Base-by-base conservation (phyloP, 2,113 vertebrate genomes). In the Eleginops maclovinus region DNA sequence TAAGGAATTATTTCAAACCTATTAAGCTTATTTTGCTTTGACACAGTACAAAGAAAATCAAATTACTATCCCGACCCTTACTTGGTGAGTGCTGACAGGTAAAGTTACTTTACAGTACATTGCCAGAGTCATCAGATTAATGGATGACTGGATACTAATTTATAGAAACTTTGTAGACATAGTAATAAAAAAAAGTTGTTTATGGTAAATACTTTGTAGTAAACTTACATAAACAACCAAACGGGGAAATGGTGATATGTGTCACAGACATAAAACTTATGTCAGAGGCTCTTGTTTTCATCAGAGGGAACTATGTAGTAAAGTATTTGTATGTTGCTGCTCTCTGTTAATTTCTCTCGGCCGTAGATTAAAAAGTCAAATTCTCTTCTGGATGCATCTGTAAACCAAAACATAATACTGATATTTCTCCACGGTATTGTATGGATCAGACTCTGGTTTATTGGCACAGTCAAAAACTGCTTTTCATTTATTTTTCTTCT, bases 211-310 rank as follows among this genome's bases (percentile, higher is more conserved):
- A 11, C 4, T 59, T 78, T 63, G 17, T 72, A 50, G 2, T 9
- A 70, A 66, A 78, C 67, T 86, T 79, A 75, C 73, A 22, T 14
- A 73, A 74, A 24, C 26, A 58, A 19, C 15, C 47, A 58, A 62
- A 26, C 3, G 19, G 56, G 74, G 46, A 83, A 83, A 81, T 21
- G 47, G 63, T 75, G 76, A 73, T 75, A 71, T 81, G 86, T 70
- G 26, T 60, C 40, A 12, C 19, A 71, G 83, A 79, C 79, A 80
- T 82, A 75, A 58, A 46, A 47, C 47, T 69, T 14, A 68, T 63
- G 82, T 60, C 65, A 36, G 36, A 6, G 22, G 53, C 47, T 72
- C 60, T 28, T 11, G 16, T 56, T 82, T 60, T 70, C 7, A 68
- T 85, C 74, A 73, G 54, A 85, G 69, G 55, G 62, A 62, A 81